phyloP scores from a whole-genome alignment of 1,140 invertebrate genomes.

The Dendroctonus ponderosae region DNA sequence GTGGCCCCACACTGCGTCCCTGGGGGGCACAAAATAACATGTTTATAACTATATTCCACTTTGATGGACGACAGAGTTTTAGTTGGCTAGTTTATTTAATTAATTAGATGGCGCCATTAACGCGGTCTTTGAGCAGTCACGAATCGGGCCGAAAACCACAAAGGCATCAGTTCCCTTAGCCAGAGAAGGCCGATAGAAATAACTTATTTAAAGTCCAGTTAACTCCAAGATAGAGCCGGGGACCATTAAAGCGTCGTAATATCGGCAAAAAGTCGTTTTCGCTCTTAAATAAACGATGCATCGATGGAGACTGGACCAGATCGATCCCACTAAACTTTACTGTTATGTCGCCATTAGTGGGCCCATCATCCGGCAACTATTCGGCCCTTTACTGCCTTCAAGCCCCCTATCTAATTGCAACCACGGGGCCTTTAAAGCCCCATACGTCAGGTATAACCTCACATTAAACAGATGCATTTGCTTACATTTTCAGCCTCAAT shows the following conservation, averaged over 20 bases:
- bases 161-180: no score
- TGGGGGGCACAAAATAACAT: slow-evolving; percentile 31
- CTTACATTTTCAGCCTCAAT: no score
- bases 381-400: neutral
- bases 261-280: slow-evolving; percentile 1
- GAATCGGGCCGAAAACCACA: neutral
- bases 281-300: slow-evolving; percentile 10
- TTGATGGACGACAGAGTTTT: slow-evolving; percentile 35
- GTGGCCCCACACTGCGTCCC: slow-evolving; percentile 6
- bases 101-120: slow-evolving; percentile 35
- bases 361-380: slow-evolving; percentile 8
- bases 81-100: slow-evolving; percentile 36
- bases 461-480: no score
- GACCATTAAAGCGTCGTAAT: slow-evolving; percentile 1
- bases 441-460: no score
- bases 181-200: slow-evolving; percentile 1
- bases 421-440: no score
- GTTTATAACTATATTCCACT: slow-evolving; percentile 33
- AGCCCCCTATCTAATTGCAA: no score
- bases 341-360: slow-evolving; percentile 8
- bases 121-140: slow-evolving; percentile 12
- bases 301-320: neutral
- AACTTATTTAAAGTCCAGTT: slow-evolving; percentile 2
- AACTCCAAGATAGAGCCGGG: neutral
- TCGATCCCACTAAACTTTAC: slow-evolving; percentile 4